Base-by-base conservation (phyloP, 2,113 vertebrate species). In the Bujurquina vittata region DNA sequence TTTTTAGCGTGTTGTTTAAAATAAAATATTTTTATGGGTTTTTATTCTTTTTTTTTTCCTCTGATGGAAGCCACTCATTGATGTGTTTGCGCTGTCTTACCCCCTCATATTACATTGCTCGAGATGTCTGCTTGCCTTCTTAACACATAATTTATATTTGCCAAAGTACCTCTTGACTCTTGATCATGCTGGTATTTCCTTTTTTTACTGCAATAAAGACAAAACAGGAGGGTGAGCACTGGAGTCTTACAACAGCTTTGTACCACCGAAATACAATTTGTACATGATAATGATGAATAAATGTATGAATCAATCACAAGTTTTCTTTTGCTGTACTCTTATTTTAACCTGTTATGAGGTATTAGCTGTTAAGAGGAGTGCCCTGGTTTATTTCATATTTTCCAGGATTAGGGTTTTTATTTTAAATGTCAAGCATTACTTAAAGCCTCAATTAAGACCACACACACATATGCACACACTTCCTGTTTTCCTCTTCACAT, bases 21-120 rank as follows among this genome's bases (percentile, higher is more conserved):
- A 96, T 97, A 96, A 96, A 91, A 90, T 98, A 97, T 99, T 99
- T 99, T 98, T 98, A 97, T 97, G 96, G 89, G 96, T 96, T 97
- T 96, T 97, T 97, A 97, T 96, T 97, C 14, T 52, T 67, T 49
- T 52, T 29, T 60, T 77, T 95, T 97, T 5, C 23, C 20, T 97
- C 62, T 57, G 69, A 78, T 46, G 92, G 65, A 89, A 80, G 96
- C 92, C 82, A 93, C 94, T 96, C 95, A 96, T 96, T 96, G 96
- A 96, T 96, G 84, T 37, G 65, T 79, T 59, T 55, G 80, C n/a
- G 40, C 73, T n/a, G 11, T 86, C 83, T 82, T 85, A 77, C 80
- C 86, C 85, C 83, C 52, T 91, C 88, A 76, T 86, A 80, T 92
- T 33, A 86, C 85, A 81, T 84, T 75, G 83, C 89, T 92, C 35